Evolutionary conservation across 2,888 invertebrate genomes (phyloP).

Genomic region (Synergus umbraculus): DNA sequence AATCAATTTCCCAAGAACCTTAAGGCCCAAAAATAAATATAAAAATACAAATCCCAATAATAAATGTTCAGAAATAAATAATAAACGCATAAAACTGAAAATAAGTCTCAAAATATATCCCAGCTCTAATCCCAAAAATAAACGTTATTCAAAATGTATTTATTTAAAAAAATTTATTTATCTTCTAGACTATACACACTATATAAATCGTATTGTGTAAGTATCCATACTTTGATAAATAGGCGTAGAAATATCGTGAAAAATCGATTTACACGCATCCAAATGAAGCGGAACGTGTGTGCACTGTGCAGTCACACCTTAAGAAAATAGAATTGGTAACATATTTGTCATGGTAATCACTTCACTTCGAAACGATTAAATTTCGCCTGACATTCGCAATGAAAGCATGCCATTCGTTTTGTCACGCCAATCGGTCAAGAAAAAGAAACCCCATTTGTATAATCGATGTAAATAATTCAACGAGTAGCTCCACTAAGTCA

Average conservation of each 20-base stretch:
- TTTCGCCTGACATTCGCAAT: slow-evolving; percentile 10
- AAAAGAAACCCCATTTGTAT: slow-evolving; percentile 25
- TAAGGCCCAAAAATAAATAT: too few relatives aligned
- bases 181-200: not conserved
- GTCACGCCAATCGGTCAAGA: slow-evolving; percentile 8
- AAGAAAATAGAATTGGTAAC: not conserved
- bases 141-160: too few relatives aligned
- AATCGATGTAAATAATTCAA: slow-evolving; percentile 33
- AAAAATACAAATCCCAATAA: too few relatives aligned
- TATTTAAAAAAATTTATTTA: too few relatives aligned
- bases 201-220: not conserved
- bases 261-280: not conserved
- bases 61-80: too few relatives aligned
- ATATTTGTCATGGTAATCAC: not conserved
- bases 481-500: slow-evolving; percentile 14
- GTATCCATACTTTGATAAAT: not conserved
- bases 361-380: not conserved
- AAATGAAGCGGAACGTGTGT: not conserved
- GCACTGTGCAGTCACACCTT: not conserved
- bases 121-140: too few relatives aligned
- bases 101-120: too few relatives aligned
- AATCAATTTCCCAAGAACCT: too few relatives aligned
- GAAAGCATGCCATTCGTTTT: slow-evolving; percentile 4
- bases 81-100: too few relatives aligned
- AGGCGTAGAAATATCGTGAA: not conserved